phyloP scores from a whole-genome alignment of 2,888 invertebrate species.

The Rhagonycha fulva region DNA sequence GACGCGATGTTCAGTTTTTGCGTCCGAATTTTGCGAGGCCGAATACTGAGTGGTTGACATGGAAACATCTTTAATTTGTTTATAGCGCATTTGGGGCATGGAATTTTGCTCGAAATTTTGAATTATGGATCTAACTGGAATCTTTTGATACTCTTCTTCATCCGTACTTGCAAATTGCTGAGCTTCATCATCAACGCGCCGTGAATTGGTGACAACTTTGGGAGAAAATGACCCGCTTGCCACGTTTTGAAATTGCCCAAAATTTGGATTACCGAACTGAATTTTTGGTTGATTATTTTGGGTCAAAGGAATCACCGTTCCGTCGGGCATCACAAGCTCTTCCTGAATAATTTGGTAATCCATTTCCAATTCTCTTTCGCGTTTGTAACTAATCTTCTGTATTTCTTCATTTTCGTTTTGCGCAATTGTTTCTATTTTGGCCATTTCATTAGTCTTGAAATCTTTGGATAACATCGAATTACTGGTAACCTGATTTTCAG shows the following conservation, averaged over 20 bases:
- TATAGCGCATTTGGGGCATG: constrained; percentile 60
- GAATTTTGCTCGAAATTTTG: constrained; percentile 66
- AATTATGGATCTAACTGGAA: constrained; percentile 59
- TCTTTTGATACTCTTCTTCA: constrained; percentile 51
- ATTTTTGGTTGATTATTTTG: background rate
- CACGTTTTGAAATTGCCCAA: background rate
- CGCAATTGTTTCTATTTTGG: constrained; percentile 44
- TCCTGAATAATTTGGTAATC: constrained; percentile 49
- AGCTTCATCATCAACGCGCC: background rate
- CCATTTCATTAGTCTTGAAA: constrained; percentile 43
- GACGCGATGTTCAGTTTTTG: background rate
- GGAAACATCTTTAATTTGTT: constrained; percentile 54
- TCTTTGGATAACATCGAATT: constrained; percentile 39
- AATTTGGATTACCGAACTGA: background rate
- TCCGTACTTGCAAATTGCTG: background rate
- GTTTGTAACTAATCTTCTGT: constrained; percentile 50
- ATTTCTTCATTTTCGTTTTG: constrained; percentile 49
- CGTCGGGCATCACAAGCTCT: constrained; percentile 40
- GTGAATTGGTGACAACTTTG: background rate
- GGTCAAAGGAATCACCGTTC: constrained; percentile 12
- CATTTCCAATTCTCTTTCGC: constrained; percentile 48
- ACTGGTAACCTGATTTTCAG: constrained; percentile 32
- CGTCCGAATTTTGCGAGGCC: background rate
- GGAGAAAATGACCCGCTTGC: background rate
- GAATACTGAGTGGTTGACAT: background rate